Evolutionary conservation across 2,888 invertebrate species (phyloP).

Genomic region (Thecophora atra): DNA sequence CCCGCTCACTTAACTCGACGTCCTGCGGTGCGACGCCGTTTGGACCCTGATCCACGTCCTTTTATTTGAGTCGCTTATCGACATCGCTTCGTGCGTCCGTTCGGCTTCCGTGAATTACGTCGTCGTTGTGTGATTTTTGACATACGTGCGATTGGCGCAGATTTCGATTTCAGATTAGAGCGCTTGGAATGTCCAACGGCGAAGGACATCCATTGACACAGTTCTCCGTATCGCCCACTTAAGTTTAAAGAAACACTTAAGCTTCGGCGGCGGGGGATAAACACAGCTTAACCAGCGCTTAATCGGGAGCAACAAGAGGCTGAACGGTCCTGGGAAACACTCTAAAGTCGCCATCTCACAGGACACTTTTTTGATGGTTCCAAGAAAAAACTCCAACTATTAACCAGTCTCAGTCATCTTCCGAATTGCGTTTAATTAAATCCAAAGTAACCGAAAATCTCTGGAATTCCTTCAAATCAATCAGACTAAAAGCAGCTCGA

Average conservation of each 20-base stretch:
- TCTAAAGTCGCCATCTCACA: too few species aligned
- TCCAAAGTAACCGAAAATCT: background rate
- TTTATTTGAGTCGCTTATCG: conserved; percentile 18
- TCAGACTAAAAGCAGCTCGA: conserved; percentile 26
- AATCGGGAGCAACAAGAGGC: background rate
- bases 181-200: too few species aligned
- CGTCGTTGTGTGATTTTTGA: conserved; percentile 32
- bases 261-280: too few species aligned
- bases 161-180: conserved; percentile 40
- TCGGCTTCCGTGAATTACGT: conserved; percentile 45
- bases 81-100: conserved; percentile 42
- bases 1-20: background rate
- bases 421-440: background rate
- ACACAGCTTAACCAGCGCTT: background rate
- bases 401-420: too few species aligned
- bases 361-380: too few species aligned
- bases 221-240: too few species aligned
- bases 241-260: too few species aligned
- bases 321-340: too few species aligned
- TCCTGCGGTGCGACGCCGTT: conserved; percentile 24
- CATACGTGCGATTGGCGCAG: conserved; percentile 30
- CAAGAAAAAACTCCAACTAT: too few species aligned
- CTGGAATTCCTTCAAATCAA: conserved; percentile 16
- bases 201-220: too few species aligned
- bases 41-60: conserved; percentile 40